These are phyloP conservation scores for Lithophane socia DNA, from an alignment of 2,888 invertebrate genomes.

Conservation along the genomic window DNA sequence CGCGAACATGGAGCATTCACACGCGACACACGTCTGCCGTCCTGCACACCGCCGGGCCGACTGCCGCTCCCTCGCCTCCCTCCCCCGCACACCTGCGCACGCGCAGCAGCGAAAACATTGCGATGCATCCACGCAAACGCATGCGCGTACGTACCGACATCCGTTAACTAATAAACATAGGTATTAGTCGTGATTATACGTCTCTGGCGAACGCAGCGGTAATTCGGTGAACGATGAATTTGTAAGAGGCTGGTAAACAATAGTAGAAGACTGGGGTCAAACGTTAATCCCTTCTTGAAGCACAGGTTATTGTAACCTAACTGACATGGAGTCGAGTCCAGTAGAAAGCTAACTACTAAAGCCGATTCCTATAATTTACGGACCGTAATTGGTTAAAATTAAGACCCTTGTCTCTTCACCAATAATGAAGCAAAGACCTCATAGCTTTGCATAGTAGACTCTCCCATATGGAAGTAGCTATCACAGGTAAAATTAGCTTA, in stretches of 20 bases:
- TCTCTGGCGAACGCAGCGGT: slow-evolving; percentile 2
- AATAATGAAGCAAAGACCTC: too few species aligned
- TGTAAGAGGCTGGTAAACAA: slow-evolving; percentile 3
- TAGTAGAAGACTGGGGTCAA: neutral
- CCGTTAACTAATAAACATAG: slow-evolving; percentile 65
- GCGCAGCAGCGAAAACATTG: slow-evolving; percentile 67
- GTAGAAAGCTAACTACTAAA: slow-evolving; percentile 31
- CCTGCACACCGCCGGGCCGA: slow-evolving; percentile 66
- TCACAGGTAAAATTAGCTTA: too few species aligned
- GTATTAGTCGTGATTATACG: slow-evolving; percentile 40
- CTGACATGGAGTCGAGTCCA: neutral
- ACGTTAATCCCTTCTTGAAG: neutral
- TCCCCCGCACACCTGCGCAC: slow-evolving; percentile 65
- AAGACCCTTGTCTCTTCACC: too few species aligned
- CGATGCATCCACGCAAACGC: slow-evolving; percentile 67
- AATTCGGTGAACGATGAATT: slow-evolving; percentile 5
- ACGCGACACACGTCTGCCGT: slow-evolving; percentile 66
- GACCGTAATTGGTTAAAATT: too few species aligned
- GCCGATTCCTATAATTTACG: too few species aligned
- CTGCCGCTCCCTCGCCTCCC: slow-evolving; percentile 56
- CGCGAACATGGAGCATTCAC: slow-evolving; percentile 74
- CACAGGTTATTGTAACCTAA: neutral
- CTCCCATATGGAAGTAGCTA: too few species aligned
- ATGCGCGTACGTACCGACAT: slow-evolving; percentile 59
- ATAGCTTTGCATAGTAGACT: too few species aligned